Evolutionary conservation across 2,888 invertebrate genomes (phyloP).

Genomic region (Gymnosoma rotundatum): DNA sequence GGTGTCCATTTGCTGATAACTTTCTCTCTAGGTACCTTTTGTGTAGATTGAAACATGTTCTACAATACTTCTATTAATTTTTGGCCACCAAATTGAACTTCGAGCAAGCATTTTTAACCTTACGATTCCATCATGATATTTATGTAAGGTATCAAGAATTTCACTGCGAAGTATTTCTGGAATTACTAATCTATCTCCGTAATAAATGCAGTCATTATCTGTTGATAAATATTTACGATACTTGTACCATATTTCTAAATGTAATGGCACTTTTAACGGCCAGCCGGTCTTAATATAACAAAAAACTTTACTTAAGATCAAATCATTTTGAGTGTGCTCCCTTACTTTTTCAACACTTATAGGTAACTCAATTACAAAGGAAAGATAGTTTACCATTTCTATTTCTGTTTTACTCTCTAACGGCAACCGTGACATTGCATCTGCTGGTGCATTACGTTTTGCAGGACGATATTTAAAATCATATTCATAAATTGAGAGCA

Average conservation of each 20-base stretch:
- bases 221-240: constrained; percentile 26
- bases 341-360: constrained; percentile 1
- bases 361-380: neutral
- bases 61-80: constrained; percentile 28
- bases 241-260: constrained; percentile 6
- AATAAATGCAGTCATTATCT: constrained; percentile 29
- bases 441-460: constrained; percentile 56
- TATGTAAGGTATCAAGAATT: constrained; percentile 11
- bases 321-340: neutral
- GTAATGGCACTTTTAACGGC: neutral
- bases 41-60: constrained; percentile 17
- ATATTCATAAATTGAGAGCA: constrained; percentile 50
- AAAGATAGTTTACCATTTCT: constrained; percentile 23
- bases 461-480: constrained; percentile 60
- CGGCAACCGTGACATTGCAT: constrained; percentile 62
- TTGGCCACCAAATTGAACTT: constrained; percentile 37
- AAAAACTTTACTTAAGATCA: neutral
- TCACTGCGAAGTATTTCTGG: neutral
- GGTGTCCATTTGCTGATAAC: constrained; percentile 6
- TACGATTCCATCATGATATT: constrained; percentile 27
- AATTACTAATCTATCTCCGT: constrained; percentile 30
- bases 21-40: constrained; percentile 17
- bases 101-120: constrained; percentile 18
- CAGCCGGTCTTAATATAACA: neutral
- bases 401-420: constrained; percentile 50